Conservation (phyloP, 2,113 vertebrate species). For the Podiceps cristatus region DNA sequence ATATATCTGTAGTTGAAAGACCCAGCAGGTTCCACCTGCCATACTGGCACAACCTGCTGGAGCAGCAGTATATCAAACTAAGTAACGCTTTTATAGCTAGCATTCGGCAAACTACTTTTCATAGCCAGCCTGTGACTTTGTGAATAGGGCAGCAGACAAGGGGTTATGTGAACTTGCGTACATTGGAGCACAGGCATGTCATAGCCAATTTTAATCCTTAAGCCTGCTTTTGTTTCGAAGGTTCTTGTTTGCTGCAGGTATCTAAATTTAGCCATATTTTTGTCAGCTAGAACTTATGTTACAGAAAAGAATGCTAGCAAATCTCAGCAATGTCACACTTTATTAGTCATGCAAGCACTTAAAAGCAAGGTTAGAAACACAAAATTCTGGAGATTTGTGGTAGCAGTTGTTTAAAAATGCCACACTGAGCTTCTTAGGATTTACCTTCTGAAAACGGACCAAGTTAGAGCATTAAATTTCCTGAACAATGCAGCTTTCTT, state of each 20-base stretch:
- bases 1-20: not conserved
- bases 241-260: slow-evolving; percentile 78
- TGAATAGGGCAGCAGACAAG: not conserved
- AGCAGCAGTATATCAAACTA: not conserved
- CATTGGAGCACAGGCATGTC: slow-evolving; percentile 68
- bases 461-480: slow-evolving; percentile 66
- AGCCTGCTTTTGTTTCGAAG: slow-evolving; percentile 75
- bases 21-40: slow-evolving; percentile 39
- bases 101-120: not conserved
- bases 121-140: not conserved
- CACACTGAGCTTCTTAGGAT: slow-evolving; percentile 71
- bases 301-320: slow-evolving; percentile 78
- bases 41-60: not conserved
- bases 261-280: slow-evolving; percentile 83
- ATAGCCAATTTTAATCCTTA: slow-evolving; percentile 71
- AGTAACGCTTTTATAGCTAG: not conserved
- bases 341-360: slow-evolving; percentile 83
- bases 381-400: slow-evolving; percentile 66
- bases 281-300: slow-evolving; percentile 79
- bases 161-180: slow-evolving; percentile 30
- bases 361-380: slow-evolving; percentile 70
- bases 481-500: slow-evolving; percentile 63
- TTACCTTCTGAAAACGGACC: slow-evolving; percentile 70
- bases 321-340: slow-evolving; percentile 82
- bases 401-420: slow-evolving; percentile 67